A percentile compares a stretch with the other conserved stretches of the same genome.
Evolutionary conservation across 1,140 invertebrate species (phyloP).

Genomic region (Bombus waltoni): DNA sequence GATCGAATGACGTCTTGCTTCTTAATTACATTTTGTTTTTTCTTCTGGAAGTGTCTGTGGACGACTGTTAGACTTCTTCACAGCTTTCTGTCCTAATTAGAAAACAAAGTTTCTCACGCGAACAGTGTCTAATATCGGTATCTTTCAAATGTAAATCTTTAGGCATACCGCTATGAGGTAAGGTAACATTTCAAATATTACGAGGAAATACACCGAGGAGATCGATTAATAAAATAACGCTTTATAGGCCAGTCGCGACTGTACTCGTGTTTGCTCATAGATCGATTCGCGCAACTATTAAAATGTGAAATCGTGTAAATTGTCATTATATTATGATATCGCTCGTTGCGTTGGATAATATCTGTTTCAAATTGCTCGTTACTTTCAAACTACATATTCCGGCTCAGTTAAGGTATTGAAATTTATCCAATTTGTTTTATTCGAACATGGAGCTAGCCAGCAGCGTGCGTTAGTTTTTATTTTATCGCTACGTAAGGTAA

Average conservation of each 20-base stretch:
- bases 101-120: neutral
- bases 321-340: neutral
- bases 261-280: neutral
- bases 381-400: neutral
- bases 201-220: neutral
- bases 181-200: neutral
- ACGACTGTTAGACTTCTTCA: neutral
- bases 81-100: neutral
- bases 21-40: slow-evolving; percentile 17
- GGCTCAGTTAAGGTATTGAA: neutral
- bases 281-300: neutral
- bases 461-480: neutral
- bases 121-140: neutral
- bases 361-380: neutral
- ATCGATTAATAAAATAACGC: too few relatives aligned
- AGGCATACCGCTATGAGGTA: too few relatives aligned
- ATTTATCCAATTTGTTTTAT: neutral
- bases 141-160: neutral
- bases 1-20: neutral
- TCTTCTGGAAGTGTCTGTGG: neutral
- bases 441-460: neutral
- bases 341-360: too few relatives aligned
- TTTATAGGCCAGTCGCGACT: too few relatives aligned
- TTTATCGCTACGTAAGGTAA: neutral
- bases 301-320: neutral